phyloP scores from a whole-genome alignment of 2,797 vertebrate genomes.

The Intellagama lesueurii region DNA sequence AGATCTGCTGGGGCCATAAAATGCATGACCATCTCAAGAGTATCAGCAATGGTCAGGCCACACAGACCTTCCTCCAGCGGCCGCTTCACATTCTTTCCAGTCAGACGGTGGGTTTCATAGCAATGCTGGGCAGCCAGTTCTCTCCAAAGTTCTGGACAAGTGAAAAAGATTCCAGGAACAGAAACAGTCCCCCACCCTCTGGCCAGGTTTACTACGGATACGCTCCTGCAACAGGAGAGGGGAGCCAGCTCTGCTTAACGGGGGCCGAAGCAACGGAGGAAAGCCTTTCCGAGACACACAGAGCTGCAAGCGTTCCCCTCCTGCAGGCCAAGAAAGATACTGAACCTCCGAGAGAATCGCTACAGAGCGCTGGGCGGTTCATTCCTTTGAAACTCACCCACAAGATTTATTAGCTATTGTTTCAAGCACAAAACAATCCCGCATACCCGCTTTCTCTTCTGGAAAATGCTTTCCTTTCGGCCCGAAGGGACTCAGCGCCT shows the following conservation, averaged over 20 bases:
- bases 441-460: slow-evolving; percentile 17
- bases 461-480: slow-evolving; percentile 35
- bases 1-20: too few species aligned
- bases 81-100: too few species aligned
- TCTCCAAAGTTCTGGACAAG: neutral
- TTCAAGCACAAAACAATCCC: slow-evolving; percentile 3
- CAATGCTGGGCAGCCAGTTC: neutral
- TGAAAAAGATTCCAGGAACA: slow-evolving; percentile 17
- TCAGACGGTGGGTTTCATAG: neutral
- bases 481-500: neutral
- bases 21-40: neutral
- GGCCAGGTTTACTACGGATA: neutral
- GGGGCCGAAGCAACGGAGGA: neutral
- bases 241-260: too few species aligned
- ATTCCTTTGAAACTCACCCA: neutral
- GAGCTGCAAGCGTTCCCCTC: too few species aligned
- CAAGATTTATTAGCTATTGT: slow-evolving; percentile 25
- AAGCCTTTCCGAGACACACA: neutral
- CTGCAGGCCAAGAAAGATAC: fast-evolving
- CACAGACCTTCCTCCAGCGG: too few species aligned
- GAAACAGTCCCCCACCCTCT: neutral
- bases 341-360: neutral
- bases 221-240: neutral
- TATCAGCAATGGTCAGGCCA: too few species aligned
- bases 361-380: neutral